Conservation (phyloP, 2,797 vertebrate genomes). For the Oophaga sylvatica region DNA sequence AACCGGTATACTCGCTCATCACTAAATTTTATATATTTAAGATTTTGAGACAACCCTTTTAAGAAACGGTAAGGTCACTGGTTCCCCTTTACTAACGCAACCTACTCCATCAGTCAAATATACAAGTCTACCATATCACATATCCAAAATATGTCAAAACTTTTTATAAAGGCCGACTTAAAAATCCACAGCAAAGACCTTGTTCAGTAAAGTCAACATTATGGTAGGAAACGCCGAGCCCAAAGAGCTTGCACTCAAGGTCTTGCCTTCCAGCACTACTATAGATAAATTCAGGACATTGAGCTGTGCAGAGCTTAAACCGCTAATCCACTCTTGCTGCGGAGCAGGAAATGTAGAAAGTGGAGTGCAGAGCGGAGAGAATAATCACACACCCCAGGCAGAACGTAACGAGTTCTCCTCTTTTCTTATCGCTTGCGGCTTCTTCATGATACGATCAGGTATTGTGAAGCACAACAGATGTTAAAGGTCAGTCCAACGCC, state of each 20-base stretch:
- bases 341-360: slow-evolving; percentile 24
- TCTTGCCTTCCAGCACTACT: background rate
- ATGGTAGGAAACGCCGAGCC: background rate
- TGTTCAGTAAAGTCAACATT: background rate
- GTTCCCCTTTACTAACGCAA: too few species aligned
- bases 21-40: too few species aligned
- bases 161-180: background rate
- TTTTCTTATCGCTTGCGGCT: slow-evolving; percentile 25
- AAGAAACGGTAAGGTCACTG: too few species aligned
- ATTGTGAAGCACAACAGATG: slow-evolving; percentile 65
- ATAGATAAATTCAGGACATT: slow-evolving; percentile 4
- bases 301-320: slow-evolving; percentile 10
- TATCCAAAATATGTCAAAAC: background rate
- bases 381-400: slow-evolving; percentile 46
- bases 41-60: too few species aligned
- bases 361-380: slow-evolving; percentile 26
- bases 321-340: slow-evolving; percentile 45
- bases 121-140: background rate
- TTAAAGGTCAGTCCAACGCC: slow-evolving; percentile 70
- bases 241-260: slow-evolving; percentile 4
- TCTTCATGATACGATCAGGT: slow-evolving; percentile 65
- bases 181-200: background rate
- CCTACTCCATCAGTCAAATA: too few species aligned
- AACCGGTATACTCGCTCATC: too few species aligned
- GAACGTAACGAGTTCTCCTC: slow-evolving; percentile 48